Base-by-base conservation (phyloP, 2,797 vertebrate species). In the Pygocentrus nattereri region DNA sequence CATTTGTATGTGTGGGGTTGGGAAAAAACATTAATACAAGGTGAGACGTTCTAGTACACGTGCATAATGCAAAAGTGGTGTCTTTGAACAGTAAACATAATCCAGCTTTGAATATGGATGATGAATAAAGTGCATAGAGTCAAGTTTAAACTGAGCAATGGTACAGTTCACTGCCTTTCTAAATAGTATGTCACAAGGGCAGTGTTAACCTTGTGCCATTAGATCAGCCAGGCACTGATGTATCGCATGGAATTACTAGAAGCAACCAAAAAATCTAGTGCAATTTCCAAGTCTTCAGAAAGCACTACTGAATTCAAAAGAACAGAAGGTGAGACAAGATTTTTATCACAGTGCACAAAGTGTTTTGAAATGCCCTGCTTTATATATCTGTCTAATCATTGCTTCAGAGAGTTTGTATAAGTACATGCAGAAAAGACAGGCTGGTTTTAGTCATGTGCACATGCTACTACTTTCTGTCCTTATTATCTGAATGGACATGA, bases 201-300 rank as follows among this genome's bases (percentile, higher is more conserved):
- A 80, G 58, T 71, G 65, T 76, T 86, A 78, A 75, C 78, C 80
- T 71, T 81, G 78, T 56, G 61, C 73, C 73, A 77, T 74, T 79
- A 65, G 25, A 74, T 71, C 74, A 64, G 73, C 54, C 47, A 68
- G 52, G 69, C 69, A 79, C 34, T 85, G 76, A 85, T 84, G 75
- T 85, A 81, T 85, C 49, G 73, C 80, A 47, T 62, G 44, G 58
- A 52, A 81, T 83, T 80, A 76, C 83, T 85, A 83, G 82, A 89
- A 82, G 64, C 49, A 65, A n/a, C 50, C 44, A 41, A 82, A 69
- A 67, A 85, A 82, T 82, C 76, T 78, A 47, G 47, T 27, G 75
- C 73, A 58, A 54, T 81, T 70, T 84, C 73, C 71, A 38, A 61
- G 79, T 64, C 52, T 68, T 79, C 67, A 80, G 38, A 80, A 69